Conservation (phyloP, 2,113 vertebrate species). For the Choloepus hoffmanni region DNA sequence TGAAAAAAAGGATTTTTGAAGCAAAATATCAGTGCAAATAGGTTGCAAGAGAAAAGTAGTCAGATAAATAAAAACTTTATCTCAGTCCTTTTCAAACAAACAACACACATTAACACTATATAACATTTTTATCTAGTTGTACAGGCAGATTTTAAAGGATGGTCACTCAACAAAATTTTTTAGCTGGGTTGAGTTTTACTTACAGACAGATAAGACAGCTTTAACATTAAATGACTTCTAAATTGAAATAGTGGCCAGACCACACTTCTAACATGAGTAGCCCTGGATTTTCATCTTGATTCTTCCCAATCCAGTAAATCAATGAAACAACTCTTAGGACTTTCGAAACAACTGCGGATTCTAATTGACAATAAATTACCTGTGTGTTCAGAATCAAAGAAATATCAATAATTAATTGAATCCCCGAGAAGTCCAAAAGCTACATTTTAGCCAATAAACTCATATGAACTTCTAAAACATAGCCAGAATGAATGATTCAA, state of each 20-base stretch:
- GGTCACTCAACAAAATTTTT: not conserved
- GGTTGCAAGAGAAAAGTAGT: not conserved
- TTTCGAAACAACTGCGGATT: not conserved
- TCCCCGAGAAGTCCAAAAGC: not conserved
- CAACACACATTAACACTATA: not conserved
- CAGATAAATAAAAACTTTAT: not conserved
- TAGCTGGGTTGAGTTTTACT: not conserved
- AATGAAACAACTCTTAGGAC: not conserved
- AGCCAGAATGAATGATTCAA: not conserved
- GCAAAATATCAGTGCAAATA: constrained; percentile 32
- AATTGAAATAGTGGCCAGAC: not conserved
- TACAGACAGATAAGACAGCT: not conserved
- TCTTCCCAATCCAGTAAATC: not conserved
- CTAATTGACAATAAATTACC: not conserved
- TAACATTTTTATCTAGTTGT: not conserved
- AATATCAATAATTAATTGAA: not conserved
- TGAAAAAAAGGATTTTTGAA: not conserved
- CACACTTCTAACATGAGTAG: not conserved
- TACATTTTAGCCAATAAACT: constrained; percentile 12
- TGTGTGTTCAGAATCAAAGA: not conserved
- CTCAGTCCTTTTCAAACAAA: not conserved
- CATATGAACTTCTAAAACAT: not conserved
- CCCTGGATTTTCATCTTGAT: not conserved
- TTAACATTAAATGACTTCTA: not conserved
- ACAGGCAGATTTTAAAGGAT: not conserved